Evolutionary conservation across 1,140 invertebrate species (phyloP), one percentile per base, ranked within the genome.

Genomic region (Globodera ellingtonae): DNA sequence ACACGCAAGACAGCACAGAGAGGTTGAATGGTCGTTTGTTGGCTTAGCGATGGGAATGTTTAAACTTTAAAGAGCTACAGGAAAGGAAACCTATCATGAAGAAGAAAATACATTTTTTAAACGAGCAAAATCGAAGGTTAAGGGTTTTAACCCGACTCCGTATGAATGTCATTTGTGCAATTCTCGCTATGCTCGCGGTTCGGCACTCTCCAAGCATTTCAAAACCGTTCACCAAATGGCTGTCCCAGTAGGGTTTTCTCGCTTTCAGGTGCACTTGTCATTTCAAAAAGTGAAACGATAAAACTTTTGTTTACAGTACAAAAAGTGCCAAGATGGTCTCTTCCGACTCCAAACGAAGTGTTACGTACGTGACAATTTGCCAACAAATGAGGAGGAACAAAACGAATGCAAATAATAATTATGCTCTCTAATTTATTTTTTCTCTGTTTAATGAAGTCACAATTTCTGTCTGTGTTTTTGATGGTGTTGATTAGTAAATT

Each of bases 101-200:
- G 7, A 35, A 44, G 5, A 70, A 77, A 56, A 77, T 66, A 4
- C 8, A 62, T 15, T 48, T 62, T 83, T 70, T 70, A 82, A 66
- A 62, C 56, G 10, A 59, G 80, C 72, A 76, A 72, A 56, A 75
- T 83, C 67, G 52, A 72, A 67, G 75, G 52, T 62, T 18, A 62
- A 62, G 56, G 56, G 6, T n/a, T 62, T 62, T 15, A 62, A 62
- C 15, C 56, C 56, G 6, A 62, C 76, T 62, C 81, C 84, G 1
- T 86, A 86, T 59, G 66, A 72, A 9, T 86, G 84, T 65, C 84
- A 86, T 71, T 71, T 86, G 13, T 86, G 84, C 65, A 76, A 74
- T 13, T 81, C 72, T 24, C 76, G 72, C 21, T 84, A 84, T 24
- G 76, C 80, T 15, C 78, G 74, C 13, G 84, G 84, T 13, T 80